Evolutionary conservation across 2,797 vertebrate species (phyloP).

Genomic region (Xenopus petersii): DNA sequence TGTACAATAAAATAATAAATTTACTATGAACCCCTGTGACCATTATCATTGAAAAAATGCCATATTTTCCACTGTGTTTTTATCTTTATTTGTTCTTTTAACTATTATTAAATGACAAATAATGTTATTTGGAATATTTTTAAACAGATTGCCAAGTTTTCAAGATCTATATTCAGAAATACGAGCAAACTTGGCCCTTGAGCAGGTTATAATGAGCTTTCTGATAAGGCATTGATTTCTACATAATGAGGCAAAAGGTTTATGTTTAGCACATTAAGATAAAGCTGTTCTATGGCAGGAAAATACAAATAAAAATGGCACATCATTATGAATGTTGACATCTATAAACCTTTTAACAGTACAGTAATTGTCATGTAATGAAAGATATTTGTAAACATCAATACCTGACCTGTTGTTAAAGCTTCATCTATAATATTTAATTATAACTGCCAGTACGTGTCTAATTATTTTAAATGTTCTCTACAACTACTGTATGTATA

Average conservation of each 20-base stretch:
- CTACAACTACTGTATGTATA: neutral
- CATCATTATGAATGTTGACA: slow-evolving; percentile 44
- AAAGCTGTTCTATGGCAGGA: slow-evolving; percentile 47
- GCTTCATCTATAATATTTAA: neutral
- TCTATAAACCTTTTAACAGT: slow-evolving; percentile 46
- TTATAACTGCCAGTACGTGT: neutral
- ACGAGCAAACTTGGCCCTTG: slow-evolving; percentile 41
- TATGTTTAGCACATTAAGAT: slow-evolving; percentile 49
- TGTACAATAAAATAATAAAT: too few species aligned
- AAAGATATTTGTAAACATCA: slow-evolving; percentile 14
- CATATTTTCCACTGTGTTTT: too few species aligned
- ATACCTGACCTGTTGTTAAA: slow-evolving; percentile 21
- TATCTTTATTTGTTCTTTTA: neutral
- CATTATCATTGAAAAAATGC: too few species aligned
- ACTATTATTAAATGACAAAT: slow-evolving; percentile 12
- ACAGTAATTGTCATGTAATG: slow-evolving; percentile 24
- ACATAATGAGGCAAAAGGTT: slow-evolving; percentile 39
- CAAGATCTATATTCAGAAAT: slow-evolving; percentile 16
- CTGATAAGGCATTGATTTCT: slow-evolving; percentile 46
- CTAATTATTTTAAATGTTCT: neutral
- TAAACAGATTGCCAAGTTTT: slow-evolving; percentile 22
- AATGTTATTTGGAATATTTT: slow-evolving; percentile 12
- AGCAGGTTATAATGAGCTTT: slow-evolving; percentile 48
- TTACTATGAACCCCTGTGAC: too few species aligned
- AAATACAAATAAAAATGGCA: slow-evolving; percentile 44